phyloP scores from a whole-genome alignment of 2,113 vertebrate genomes.

The Erpornis zantholeuca region DNA sequence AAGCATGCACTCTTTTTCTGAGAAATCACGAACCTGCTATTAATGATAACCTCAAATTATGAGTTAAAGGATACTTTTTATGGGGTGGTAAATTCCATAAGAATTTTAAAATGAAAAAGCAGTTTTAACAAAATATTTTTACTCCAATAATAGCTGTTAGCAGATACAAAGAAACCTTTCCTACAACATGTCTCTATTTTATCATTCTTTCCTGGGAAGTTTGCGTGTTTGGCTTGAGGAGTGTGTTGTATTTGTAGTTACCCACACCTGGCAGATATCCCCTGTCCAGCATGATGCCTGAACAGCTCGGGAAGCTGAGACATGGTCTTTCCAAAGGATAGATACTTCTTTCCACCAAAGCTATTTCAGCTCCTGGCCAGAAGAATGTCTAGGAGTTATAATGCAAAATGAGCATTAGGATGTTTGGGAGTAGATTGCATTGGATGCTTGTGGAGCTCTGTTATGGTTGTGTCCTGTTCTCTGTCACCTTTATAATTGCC shows the following conservation, averaged over 20 bases:
- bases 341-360: not conserved
- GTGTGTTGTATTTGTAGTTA: not conserved
- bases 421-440: not conserved
- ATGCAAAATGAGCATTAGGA: not conserved
- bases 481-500: not conserved
- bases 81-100: not conserved
- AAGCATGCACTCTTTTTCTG: not conserved
- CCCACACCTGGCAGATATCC: rapidly evolving
- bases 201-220: not conserved
- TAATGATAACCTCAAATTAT: not conserved
- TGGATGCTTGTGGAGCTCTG: not conserved
- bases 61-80: not conserved
- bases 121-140: not conserved
- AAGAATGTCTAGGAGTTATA: not conserved
- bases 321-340: not conserved
- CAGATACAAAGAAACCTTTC: not conserved
- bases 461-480: not conserved
- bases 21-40: rapidly evolving
- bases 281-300: not conserved
- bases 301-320: not conserved
- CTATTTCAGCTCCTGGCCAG: not conserved
- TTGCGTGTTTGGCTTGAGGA: not conserved
- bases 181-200: not conserved
- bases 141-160: not conserved
- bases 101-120: not conserved